Percentiles rank a stretch among this genome's conserved stretches.
Conservation (phyloP, 2,797 vertebrate genomes). For the Echiichthys vipera region DNA sequence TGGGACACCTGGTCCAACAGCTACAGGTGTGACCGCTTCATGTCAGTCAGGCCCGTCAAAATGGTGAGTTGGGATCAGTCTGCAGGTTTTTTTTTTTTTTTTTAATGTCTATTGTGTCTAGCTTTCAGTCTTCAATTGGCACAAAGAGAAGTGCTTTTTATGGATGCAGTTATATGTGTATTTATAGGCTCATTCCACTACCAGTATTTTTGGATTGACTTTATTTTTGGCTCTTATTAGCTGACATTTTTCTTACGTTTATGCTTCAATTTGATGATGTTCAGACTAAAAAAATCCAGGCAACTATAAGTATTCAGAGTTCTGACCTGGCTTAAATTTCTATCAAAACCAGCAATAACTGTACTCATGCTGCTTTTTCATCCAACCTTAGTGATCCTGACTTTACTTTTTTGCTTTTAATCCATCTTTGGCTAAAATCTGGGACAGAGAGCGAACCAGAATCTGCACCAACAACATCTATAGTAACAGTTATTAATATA, state of each 20-base stretch:
- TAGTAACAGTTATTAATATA: background rate
- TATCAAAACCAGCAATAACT: background rate
- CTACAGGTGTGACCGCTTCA: constrained; percentile 86
- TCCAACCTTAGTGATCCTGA: background rate
- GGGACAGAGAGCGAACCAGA: background rate
- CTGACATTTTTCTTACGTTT: background rate
- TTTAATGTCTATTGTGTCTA: background rate
- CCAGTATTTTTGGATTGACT: constrained; percentile 28
- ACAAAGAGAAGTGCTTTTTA: constrained; percentile 2
- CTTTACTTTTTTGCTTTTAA: background rate
- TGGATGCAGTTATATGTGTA: constrained; percentile 7
- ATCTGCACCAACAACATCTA: background rate
- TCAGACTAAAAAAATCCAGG: background rate
- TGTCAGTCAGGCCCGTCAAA: constrained; percentile 86
- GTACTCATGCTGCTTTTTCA: background rate
- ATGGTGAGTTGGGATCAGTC: constrained; percentile 80
- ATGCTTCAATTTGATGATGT: background rate
- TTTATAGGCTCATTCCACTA: constrained; percentile 21
- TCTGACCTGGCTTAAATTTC: constrained; percentile 6
- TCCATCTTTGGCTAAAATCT: constrained; percentile 4
- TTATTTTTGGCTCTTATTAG: constrained; percentile 26
- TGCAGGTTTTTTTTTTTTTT: background rate
- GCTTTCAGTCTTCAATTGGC: background rate
- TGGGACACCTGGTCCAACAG: constrained; percentile 93
- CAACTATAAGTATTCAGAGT: background rate